phyloP scores from a whole-genome alignment of 2,113 vertebrate species.

The Tonatia bakeri region DNA sequence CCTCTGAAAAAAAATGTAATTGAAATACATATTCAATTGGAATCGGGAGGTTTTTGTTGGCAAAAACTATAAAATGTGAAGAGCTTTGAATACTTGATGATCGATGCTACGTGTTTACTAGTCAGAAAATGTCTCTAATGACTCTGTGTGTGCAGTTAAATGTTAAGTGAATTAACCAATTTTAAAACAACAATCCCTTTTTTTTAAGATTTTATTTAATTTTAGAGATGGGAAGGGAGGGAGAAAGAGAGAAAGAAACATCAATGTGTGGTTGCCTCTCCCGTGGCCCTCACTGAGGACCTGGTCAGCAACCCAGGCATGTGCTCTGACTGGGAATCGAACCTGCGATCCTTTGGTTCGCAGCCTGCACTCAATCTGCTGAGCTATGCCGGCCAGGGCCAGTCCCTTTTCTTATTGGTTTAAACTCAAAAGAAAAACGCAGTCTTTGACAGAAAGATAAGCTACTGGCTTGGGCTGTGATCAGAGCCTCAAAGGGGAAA shows the following conservation, averaged over 20 bases:
- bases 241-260: too few species aligned
- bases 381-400: too few species aligned
- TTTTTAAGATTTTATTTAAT: too few species aligned
- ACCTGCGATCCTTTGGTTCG: too few species aligned
- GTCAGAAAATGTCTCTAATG: neutral
- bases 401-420: neutral
- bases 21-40: neutral
- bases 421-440: neutral
- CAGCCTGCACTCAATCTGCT: too few species aligned
- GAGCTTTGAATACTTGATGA: neutral
- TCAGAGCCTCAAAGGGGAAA: neutral
- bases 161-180: neutral
- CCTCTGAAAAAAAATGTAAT: neutral
- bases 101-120: neutral
- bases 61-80: neutral
- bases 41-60: neutral
- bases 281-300: too few species aligned
- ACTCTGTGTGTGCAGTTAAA: neutral
- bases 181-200: neutral
- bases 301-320: too few species aligned
- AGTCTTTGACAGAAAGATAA: neutral
- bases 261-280: too few species aligned
- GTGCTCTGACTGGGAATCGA: too few species aligned
- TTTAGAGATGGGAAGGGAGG: too few species aligned
- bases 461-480: too few species aligned